These are phyloP conservation scores for Nephrotoma appendiculata DNA, from an alignment of 2,888 invertebrate species.

Conservation along the genomic window DNA sequence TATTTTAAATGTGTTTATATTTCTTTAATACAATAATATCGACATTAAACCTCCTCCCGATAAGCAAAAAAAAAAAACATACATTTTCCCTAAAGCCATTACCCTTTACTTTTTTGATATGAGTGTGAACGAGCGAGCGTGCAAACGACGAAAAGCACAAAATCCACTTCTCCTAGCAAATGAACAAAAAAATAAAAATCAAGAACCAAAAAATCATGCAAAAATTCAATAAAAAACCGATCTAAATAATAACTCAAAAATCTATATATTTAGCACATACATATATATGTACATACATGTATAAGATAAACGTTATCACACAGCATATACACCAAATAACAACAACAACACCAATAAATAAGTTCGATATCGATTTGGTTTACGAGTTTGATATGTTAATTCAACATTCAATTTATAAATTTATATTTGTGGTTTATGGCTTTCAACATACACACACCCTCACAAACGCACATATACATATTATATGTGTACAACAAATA, in stretches of 20 bases:
- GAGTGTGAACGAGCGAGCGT: not conserved
- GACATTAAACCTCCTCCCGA: not conserved
- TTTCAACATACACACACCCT: not conserved
- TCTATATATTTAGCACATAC: not conserved
- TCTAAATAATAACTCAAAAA: not conserved
- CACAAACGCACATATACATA: not conserved
- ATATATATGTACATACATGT: not conserved
- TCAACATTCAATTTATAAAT: not conserved
- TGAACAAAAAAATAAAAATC: not conserved
- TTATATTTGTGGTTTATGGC: not conserved
- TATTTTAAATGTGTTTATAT: not conserved
- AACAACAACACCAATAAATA: not conserved
- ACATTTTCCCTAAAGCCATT: not conserved
- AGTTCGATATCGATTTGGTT: not conserved
- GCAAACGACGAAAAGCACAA: not conserved
- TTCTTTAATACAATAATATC: not conserved
- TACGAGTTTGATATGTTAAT: not conserved
- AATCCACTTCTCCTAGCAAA: not conserved
- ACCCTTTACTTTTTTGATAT: not conserved
- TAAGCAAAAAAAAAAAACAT: not conserved
- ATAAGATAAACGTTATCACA: not conserved
- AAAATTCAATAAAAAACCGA: not conserved
- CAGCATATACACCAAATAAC: not conserved
- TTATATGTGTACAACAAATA: not conserved
- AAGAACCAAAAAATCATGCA: not conserved